Conservation (phyloP, 1,140 invertebrate species). For the Scylla paramamosain region DNA sequence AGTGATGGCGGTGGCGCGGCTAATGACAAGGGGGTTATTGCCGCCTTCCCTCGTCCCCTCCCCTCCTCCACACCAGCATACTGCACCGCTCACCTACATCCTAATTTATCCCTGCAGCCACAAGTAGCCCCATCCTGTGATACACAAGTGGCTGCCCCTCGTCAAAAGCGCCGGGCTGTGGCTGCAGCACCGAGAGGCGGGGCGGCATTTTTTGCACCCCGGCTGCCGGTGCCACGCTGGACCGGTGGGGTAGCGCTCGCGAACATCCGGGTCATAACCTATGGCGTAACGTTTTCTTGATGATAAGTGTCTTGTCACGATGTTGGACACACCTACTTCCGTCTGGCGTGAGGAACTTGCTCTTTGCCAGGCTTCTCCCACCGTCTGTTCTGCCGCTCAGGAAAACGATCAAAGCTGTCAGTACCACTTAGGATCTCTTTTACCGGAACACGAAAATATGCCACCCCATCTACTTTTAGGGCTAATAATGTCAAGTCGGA, state of each 20-base stretch:
- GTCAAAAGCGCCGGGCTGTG: neutral
- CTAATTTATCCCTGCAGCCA: constrained; percentile 9
- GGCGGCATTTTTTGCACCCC: neutral
- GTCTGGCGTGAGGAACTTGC: neutral
- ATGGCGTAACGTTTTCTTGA: neutral
- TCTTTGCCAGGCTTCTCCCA: neutral
- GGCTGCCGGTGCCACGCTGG: neutral
- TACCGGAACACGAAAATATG: too few relatives aligned
- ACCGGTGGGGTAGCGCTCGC: neutral
- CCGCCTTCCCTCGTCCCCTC: neutral
- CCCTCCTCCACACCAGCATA: neutral
- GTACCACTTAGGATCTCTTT: neutral
- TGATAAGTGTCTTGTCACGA: neutral
- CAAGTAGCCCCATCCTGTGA: neutral
- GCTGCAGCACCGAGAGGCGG: neutral
- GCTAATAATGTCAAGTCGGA: too few relatives aligned
- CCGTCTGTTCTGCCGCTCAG: neutral
- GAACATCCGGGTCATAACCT: neutral
- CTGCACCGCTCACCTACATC: neutral
- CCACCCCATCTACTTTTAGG: too few relatives aligned
- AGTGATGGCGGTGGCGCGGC: neutral
- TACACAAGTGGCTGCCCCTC: neutral
- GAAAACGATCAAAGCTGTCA: neutral
- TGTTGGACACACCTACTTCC: neutral
- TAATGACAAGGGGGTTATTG: neutral